phyloP scores from a whole-genome alignment of 30 jellyfish, hydroid and myxozoan species.

The Clytia hemisphaerica region DNA sequence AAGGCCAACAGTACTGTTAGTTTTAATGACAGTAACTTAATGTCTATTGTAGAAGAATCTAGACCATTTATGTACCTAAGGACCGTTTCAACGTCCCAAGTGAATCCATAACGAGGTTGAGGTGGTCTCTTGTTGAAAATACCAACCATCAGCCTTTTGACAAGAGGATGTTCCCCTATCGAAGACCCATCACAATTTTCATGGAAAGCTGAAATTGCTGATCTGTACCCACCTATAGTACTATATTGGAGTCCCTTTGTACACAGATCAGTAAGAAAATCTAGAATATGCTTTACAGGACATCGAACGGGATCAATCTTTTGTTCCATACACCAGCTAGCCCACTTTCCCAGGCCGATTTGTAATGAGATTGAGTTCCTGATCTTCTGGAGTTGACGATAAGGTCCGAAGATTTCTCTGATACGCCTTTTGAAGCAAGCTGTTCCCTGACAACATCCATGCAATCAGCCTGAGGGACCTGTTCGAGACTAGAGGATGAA shows the following conservation, averaged over 20 bases:
- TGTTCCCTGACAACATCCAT: slow-evolving; percentile 25
- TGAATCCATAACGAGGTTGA: not conserved
- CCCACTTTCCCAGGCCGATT: too few relatives aligned
- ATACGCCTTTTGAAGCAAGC: not conserved
- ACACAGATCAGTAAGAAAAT: not conserved
- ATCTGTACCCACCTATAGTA: not conserved
- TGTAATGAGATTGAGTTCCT: slow-evolving; percentile 15
- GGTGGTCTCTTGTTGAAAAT: not conserved
- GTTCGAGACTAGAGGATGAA: too few relatives aligned
- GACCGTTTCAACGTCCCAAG: not conserved
- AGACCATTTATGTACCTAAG: not conserved
- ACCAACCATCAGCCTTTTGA: not conserved
- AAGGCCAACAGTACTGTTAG: not conserved
- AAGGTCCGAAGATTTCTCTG: slow-evolving; percentile 23
- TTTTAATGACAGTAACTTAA: not conserved
- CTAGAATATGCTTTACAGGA: not conserved
- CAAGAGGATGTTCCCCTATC: not conserved
- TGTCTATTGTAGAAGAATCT: not conserved
- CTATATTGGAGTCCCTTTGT: not conserved
- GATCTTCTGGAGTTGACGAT: slow-evolving; percentile 24
- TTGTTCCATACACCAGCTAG: slow-evolving; percentile 23
- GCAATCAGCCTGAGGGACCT: slow-evolving; percentile 17
- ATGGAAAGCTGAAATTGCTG: not conserved
- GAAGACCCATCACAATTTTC: not conserved
- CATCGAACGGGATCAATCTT: slow-evolving; percentile 18